Conservation (phyloP, 2,888 invertebrate species). For the Pyralis farinalis region DNA sequence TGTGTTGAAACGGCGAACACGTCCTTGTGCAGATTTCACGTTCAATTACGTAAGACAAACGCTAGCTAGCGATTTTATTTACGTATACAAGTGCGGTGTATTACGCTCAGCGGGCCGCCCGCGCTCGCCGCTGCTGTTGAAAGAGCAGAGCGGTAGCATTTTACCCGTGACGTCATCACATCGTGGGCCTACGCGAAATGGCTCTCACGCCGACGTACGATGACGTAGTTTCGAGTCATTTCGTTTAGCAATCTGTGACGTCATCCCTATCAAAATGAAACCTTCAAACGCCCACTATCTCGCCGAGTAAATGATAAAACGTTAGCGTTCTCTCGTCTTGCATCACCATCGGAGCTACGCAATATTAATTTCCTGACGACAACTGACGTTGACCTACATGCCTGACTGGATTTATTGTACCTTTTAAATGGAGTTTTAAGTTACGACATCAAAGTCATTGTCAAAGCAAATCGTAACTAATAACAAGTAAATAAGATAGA, state of each 20-base stretch:
- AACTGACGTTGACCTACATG: conserved; percentile 47
- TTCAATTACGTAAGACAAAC: conserved; percentile 59
- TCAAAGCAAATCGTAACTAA: conserved; percentile 14
- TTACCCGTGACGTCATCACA: conserved; percentile 69
- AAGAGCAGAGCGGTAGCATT: conserved; percentile 43
- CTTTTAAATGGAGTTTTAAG: conserved; percentile 17
- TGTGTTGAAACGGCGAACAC: conserved; percentile 57
- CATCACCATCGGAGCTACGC: conserved; percentile 45
- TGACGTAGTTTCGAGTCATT: conserved; percentile 57
- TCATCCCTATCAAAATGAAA: conserved; percentile 44
- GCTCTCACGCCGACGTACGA: conserved; percentile 44
- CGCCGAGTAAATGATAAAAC: conserved; percentile 32
- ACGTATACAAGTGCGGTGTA: conserved; percentile 40
- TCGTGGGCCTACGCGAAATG: conserved; percentile 59
- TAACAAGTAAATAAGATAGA: background rate
- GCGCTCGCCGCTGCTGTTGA: conserved; percentile 26
- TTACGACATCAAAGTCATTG: conserved; percentile 21
- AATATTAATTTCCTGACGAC: conserved; percentile 49
- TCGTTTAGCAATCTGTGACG: conserved; percentile 43
- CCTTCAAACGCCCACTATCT: conserved; percentile 19
- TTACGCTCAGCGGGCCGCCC: conserved; percentile 35
- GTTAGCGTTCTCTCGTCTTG: conserved; percentile 26
- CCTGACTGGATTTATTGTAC: conserved; percentile 37
- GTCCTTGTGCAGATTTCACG: conserved; percentile 75
- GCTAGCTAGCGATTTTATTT: conserved; percentile 48